Conservation (phyloP, 2,888 invertebrate species). For the Eristalis intricaria region DNA sequence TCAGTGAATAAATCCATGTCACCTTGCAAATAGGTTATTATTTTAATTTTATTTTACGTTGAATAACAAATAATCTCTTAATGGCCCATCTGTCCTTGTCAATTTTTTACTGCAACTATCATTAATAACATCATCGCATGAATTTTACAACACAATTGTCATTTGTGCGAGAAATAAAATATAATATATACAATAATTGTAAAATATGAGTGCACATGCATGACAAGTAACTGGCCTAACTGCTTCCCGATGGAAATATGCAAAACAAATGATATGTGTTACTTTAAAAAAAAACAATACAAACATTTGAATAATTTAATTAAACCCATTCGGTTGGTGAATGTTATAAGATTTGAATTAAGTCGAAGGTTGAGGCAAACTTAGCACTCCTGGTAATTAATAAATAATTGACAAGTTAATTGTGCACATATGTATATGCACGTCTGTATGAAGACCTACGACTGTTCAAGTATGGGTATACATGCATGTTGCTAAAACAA, state of each 20-base stretch:
- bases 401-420: slow-evolving; percentile 16
- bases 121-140: not conserved
- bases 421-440: slow-evolving; percentile 3
- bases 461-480: not conserved
- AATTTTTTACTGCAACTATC: not conserved
- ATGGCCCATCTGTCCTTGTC: not conserved
- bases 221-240: not conserved
- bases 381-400: slow-evolving; percentile 6
- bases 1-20: too few species aligned
- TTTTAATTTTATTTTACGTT: not conserved
- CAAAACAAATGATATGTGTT: not conserved
- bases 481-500: not conserved
- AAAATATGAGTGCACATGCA: not conserved
- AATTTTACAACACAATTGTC: not conserved
- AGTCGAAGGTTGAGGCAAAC: slow-evolving; percentile 8
- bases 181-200: not conserved
- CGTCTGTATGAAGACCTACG: not conserved
- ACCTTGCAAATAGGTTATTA: not conserved
- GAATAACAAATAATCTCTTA: not conserved
- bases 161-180: not conserved
- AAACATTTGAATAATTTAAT: slow-evolving; percentile 22
- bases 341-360: not conserved
- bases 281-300: slow-evolving; percentile 1
- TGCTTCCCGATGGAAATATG: not conserved
- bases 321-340: not conserved